Evolutionary conservation across 2,888 invertebrate species (phyloP), one percentile per base, ranked within the genome.

Genomic region (Spisula solida): DNA sequence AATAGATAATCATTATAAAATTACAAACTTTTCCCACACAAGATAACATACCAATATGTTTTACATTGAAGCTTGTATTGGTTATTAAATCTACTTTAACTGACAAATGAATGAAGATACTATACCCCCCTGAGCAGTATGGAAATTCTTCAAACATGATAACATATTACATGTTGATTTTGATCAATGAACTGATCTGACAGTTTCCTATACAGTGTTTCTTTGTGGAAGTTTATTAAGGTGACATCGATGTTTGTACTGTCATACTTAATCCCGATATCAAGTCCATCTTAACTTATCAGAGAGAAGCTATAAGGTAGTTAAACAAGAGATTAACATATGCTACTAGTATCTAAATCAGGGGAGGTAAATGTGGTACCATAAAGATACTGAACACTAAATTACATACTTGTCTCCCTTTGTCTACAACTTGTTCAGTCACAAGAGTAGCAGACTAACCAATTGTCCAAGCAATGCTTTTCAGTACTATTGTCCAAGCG

Each of bases 41-140:
- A 34, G 29, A 75, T 34, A 75, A 75, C 31, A 75, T 34, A 75
- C 31, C 34, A 31, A 70, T 70, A 70, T 70, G 75, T 75, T 31
- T 75, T 31, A 75, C 34, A 75, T 75, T 31, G 34, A 34, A 25
- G 1, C 34, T 18, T 31, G 16, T 75, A 75, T 75, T 31, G 34
- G 75, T 34, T 75, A 34, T 75, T 75, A 75, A 75, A 75, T 75
- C 75, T 34, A 75, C 75, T 75, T n/a, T 34, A 34, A 75, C 75
- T 75, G 75, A 75, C 75, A 75, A 31, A 75, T 75, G 75, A 75
- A 75, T 75, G 34, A 18, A 75, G 34, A 18, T 29, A 16, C 16
- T 8, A 75, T 75, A 16, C 75, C 75, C 75, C 75, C 75, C 75
- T 75, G 75, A 31, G 75, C 25, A 29, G 31, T 18, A 34, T 31